These are phyloP conservation scores for Limnephilus lunatus DNA, from an alignment of 2,888 invertebrate genomes.

Conservation along the genomic window DNA sequence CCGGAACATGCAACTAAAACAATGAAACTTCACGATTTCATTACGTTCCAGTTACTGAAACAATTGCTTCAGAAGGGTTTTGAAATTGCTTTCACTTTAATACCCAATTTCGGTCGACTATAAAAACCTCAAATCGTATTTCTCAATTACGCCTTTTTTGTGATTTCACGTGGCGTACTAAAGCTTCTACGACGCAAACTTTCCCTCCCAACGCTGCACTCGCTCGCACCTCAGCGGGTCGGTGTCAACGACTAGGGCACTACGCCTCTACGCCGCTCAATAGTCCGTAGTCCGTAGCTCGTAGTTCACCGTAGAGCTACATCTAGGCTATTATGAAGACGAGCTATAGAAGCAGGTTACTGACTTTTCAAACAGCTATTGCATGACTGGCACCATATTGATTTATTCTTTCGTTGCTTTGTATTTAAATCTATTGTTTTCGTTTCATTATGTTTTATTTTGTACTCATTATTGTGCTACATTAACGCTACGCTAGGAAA, in stretches of 20 bases:
- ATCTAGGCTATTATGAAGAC: neutral
- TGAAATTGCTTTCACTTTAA: neutral
- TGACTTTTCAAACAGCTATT: constrained; percentile 10
- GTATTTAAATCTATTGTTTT: neutral
- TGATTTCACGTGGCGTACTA: neutral
- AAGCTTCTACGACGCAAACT: neutral
- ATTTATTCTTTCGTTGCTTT: neutral
- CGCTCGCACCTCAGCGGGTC: neutral
- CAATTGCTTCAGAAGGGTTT: neutral
- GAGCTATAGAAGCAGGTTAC: constrained; percentile 6
- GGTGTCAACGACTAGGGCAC: neutral
- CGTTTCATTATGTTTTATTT: neutral
- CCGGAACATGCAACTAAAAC: neutral
- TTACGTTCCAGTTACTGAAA: neutral
- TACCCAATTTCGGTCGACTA: neutral
- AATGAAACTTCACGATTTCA: neutral
- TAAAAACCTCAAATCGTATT: neutral
- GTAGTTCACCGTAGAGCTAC: neutral
- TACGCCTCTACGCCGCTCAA: neutral
- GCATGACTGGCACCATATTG: constrained; percentile 17
- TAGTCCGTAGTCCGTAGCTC: neutral
- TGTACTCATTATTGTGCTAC: neutral
- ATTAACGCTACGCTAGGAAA: neutral
- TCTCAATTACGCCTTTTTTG: neutral
- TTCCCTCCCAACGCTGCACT: neutral